Percentiles rank a stretch among this genome's conserved stretches.
phyloP scores from a whole-genome alignment of 2,797 vertebrate species.

The Gallinago stenura region DNA sequence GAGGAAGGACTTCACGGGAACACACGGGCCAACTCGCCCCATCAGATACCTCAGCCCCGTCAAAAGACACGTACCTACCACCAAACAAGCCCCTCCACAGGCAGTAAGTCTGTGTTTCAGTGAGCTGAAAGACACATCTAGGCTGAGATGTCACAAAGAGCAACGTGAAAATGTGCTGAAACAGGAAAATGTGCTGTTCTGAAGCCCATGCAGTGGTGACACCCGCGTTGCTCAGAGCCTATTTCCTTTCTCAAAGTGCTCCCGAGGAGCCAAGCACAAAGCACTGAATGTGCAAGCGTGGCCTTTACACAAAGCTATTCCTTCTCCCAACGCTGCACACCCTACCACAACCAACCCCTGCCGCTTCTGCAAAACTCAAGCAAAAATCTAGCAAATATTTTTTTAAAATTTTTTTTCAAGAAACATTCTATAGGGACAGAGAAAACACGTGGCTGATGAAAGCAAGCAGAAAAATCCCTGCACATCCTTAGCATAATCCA shows the following conservation, averaged over 20 bases:
- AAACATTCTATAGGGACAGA: not conserved
- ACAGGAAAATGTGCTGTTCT: not conserved
- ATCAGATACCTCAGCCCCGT: not conserved
- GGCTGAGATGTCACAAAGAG: not conserved
- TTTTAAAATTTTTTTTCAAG: not conserved
- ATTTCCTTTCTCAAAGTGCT: not conserved
- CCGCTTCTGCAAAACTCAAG: not conserved
- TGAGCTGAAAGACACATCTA: not conserved
- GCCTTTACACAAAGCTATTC: not conserved
- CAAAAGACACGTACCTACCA: rapidly evolving
- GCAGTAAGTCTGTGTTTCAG: not conserved
- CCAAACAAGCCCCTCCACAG: not conserved
- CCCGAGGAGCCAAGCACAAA: not conserved
- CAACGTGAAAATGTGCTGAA: not conserved
- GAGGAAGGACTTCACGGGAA: not conserved
- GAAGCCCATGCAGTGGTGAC: not conserved
- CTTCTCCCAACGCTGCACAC: not conserved
- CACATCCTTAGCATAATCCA: not conserved
- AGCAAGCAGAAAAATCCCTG: not conserved
- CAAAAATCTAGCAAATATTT: not conserved
- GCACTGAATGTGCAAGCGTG: rapidly evolving
- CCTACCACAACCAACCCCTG: not conserved
- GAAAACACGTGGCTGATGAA: not conserved
- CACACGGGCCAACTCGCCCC: rapidly evolving
- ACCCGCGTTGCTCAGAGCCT: rapidly evolving